Evolutionary conservation across 1,140 invertebrate species (phyloP), one percentile per base, ranked within the genome.

Genomic region (Oreohelix idahoensis): DNA sequence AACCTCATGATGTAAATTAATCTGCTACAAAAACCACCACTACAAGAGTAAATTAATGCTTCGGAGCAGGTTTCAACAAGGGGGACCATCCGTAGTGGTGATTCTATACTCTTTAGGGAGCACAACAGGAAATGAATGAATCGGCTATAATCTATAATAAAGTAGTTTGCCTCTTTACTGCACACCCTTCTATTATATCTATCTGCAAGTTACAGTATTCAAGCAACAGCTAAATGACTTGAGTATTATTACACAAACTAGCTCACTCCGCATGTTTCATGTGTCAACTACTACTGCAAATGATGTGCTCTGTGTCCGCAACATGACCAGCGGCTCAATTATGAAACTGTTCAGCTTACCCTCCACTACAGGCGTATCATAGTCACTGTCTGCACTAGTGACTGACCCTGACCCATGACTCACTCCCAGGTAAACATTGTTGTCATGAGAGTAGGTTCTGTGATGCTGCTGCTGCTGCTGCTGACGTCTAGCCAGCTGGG

Each of bases 361-460:
- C 36, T 81, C 79, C n/a, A 71, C 66, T n/a, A 29, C 29, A 23
- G 63, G 77, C 13, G 11, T 35, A 78, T 70, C 53, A 70, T 81
- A 45, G 26, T 78, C 49, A 81, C 26, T 42, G 4, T 53, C 29
- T 5, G 20, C 29, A 75, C 10, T 35, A 4, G 32, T 13, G 29
- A 51, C 66, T 66, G 63, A 32, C 17, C 53, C 53, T 76, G 51
- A 53, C 15, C 38, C n/a, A 32, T 38, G 29, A 69, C 32, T 36
- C 29, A 26, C 71, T 53, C 32, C 45, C 23, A 51, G 63, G 20
- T 71, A 81, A 1, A 81, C 69, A 49, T 42, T 86, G 79, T 86
- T 87, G 63, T 66, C 63, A 85, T 89, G 87, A 73, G 89, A 89
- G 79, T 87, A 86, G 20, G 89, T 83, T 79, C 88, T 82, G 5